These are phyloP conservation scores for Dinomys branickii DNA, from an alignment of 2,113 vertebrate species.

Conservation along the genomic window DNA sequence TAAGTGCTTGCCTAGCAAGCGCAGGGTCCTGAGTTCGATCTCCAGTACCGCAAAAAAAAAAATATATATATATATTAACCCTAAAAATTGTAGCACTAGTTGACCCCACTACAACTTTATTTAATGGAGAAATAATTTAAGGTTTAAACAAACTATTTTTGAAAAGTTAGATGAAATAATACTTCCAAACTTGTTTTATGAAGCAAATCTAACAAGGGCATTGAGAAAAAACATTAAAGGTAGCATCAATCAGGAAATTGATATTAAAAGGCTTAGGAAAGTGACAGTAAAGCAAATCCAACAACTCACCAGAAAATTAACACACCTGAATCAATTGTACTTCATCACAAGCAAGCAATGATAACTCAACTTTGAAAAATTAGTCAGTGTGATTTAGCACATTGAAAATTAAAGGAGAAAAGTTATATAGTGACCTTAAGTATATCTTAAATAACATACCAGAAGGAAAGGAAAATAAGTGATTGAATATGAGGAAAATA, in stretches of 20 bases:
- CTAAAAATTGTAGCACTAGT: not conserved
- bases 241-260: not conserved
- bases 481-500: not conserved
- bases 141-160: not conserved
- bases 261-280: not conserved
- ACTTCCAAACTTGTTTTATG: not conserved
- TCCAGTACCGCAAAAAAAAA: no score
- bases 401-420: conserved; percentile 8
- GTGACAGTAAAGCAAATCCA: not conserved
- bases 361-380: not conserved
- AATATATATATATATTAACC: no score
- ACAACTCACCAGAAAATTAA: not conserved
- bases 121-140: not conserved
- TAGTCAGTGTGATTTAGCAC: not conserved
- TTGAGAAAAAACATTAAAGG: not conserved
- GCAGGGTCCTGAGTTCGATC: no score
- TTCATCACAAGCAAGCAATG: not conserved
- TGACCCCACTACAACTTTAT: not conserved
- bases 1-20: no score
- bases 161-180: not conserved
- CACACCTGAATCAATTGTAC: not conserved
- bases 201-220: not conserved
- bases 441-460: not conserved
- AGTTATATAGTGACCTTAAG: not conserved
- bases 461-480: not conserved